These are phyloP conservation scores for Anagyrus pseudococci DNA, from an alignment of 2,888 invertebrate species.

Conservation along the genomic window DNA sequence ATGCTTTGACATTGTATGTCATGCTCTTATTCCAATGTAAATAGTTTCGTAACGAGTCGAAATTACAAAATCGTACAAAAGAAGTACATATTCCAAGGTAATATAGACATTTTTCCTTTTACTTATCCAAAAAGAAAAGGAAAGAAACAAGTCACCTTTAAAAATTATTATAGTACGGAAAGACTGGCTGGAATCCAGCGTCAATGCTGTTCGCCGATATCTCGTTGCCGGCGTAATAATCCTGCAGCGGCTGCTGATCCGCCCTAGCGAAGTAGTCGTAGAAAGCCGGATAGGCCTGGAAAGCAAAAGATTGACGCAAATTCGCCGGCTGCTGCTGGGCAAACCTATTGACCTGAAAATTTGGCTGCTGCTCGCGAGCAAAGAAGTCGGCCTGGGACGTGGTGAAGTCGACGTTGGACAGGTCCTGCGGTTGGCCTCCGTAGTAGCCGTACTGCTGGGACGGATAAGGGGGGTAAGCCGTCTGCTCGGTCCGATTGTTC, in stretches of 20 bases:
- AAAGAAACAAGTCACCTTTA: background rate
- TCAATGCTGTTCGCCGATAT: background rate
- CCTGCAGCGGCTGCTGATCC: background rate
- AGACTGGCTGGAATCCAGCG: background rate
- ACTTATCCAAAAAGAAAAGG: no score
- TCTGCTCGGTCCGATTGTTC: background rate
- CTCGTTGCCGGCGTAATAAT: constrained; percentile 17
- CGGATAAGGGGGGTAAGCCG: background rate
- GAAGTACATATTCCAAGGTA: no score
- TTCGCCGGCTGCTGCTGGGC: background rate
- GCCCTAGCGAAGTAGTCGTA: background rate
- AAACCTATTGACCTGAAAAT: background rate
- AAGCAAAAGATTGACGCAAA: background rate
- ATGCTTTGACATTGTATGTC: no score
- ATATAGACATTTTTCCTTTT: no score
- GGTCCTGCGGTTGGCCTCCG: constrained; percentile 50
- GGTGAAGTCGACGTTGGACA: constrained; percentile 48
- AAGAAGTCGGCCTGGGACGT: constrained; percentile 23
- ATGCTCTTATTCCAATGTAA: no score
- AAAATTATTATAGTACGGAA: background rate
- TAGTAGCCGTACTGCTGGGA: constrained; percentile 45
- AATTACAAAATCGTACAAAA: no score
- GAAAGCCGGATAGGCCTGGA: background rate
- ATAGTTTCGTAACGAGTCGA: no score
- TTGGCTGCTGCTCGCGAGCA: background rate